Conservation (phyloP, 2,113 vertebrate genomes). For the Hylia prasina region DNA sequence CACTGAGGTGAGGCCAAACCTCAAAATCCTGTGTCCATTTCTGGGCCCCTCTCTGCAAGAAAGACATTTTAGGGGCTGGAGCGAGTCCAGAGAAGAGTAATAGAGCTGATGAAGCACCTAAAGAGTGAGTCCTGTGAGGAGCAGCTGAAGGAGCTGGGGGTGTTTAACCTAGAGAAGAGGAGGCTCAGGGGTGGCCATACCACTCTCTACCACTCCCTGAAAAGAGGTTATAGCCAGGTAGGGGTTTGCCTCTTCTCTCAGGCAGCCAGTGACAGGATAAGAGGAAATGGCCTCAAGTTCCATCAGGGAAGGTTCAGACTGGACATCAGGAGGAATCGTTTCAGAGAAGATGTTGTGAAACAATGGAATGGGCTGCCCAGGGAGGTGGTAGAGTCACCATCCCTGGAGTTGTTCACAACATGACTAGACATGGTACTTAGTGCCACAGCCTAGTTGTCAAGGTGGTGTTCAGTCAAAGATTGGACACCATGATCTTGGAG, state of each 20-base stretch:
- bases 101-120: neutral
- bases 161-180: neutral
- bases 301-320: neutral
- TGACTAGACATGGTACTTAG: neutral
- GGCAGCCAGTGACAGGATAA: neutral
- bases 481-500: neutral
- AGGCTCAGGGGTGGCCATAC: neutral
- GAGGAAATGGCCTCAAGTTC: neutral
- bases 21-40: neutral
- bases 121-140: neutral
- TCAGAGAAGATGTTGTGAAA: neutral
- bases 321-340: neutral
- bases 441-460: neutral
- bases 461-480: neutral
- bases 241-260: neutral
- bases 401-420: neutral
- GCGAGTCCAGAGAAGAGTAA: fast-evolving
- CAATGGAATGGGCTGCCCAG: neutral
- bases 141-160: neutral
- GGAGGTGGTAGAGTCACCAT: neutral
- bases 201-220: neutral
- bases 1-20: neutral
- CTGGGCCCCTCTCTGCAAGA: neutral
- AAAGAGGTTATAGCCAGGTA: neutral
- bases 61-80: neutral